Conservation (phyloP, 1,140 invertebrate species). For the Drosophila kohkoa region DNA sequence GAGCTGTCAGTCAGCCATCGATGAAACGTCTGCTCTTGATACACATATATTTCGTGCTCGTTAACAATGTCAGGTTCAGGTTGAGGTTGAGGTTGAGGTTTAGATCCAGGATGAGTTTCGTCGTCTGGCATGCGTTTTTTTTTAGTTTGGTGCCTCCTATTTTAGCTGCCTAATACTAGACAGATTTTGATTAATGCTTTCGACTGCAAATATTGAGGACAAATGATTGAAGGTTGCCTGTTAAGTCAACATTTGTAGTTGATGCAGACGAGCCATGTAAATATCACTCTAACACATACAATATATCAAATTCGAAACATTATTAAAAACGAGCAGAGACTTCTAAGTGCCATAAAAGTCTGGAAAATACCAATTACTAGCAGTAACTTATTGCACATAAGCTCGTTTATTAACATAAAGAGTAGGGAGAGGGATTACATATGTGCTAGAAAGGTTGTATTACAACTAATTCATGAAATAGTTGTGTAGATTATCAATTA, state of each 20-base stretch:
- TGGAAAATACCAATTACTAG: background rate
- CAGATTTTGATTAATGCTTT: slow-evolving; percentile 73
- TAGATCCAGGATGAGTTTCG: slow-evolving; percentile 2
- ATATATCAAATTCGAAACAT: slow-evolving; percentile 38
- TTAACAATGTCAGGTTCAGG: slow-evolving; percentile 6
- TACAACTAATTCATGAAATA: too few relatives aligned
- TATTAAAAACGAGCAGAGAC: slow-evolving; percentile 11
- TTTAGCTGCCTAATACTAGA: slow-evolving; percentile 45
- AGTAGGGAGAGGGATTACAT: too few relatives aligned
- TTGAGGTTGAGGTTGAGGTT: background rate
- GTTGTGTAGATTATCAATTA: too few relatives aligned
- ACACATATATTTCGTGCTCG: slow-evolving; percentile 18
- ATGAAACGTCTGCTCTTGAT: slow-evolving; percentile 15
- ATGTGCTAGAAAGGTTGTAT: too few relatives aligned
- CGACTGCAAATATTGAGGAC: slow-evolving; percentile 34
- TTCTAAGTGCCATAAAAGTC: background rate
- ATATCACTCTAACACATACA: slow-evolving; percentile 25
- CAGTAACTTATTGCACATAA: too few relatives aligned
- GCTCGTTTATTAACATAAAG: too few relatives aligned
- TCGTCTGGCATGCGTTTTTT: slow-evolving; percentile 36
- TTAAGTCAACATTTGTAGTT: slow-evolving; percentile 52
- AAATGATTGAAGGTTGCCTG: slow-evolving; percentile 62
- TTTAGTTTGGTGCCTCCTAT: background rate
- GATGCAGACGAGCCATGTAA: slow-evolving; percentile 44
- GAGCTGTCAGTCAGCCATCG: background rate